Percentiles rank a stretch among this genome's conserved stretches.
phyloP scores from a whole-genome alignment of 2,888 invertebrate species.

The Macropis europaea region DNA sequence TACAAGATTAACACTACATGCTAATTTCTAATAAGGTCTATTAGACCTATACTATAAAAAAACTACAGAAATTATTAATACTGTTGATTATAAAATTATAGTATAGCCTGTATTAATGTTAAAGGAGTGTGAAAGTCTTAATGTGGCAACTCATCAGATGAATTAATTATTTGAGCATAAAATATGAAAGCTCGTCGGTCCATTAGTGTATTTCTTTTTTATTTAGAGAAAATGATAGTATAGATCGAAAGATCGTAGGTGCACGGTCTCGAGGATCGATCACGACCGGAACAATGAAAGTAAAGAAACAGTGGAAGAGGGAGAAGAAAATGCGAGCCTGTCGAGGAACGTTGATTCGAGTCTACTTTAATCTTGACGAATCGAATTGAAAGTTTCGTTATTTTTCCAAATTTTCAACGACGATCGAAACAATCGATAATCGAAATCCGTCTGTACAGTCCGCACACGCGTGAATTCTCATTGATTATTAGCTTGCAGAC shows the following conservation, averaged over 20 bases:
- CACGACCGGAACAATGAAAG: constrained; percentile 25
- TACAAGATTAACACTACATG: too few relatives aligned
- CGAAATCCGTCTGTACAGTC: constrained; percentile 54
- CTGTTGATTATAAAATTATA: too few relatives aligned
- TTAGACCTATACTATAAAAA: too few relatives aligned
- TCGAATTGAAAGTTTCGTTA: not conserved
- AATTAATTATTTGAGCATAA: too few relatives aligned
- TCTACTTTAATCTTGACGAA: not conserved
- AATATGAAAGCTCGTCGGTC: too few relatives aligned
- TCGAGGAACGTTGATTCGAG: constrained; percentile 35
- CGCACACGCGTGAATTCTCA: not conserved
- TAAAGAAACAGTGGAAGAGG: constrained; percentile 17
- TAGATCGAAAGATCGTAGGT: constrained; percentile 13
- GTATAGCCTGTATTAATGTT: too few relatives aligned
- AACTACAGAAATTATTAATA: too few relatives aligned
- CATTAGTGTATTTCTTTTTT: too few relatives aligned
- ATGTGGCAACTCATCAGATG: too few relatives aligned
- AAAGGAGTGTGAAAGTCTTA: too few relatives aligned
- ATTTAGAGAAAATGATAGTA: not conserved
- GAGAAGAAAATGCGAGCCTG: constrained; percentile 27
- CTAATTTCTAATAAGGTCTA: too few relatives aligned
- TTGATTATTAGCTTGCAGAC: too few relatives aligned
- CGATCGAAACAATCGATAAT: constrained; percentile 3
- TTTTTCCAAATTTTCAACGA: not conserved
- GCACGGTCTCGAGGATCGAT: constrained; percentile 46